Evolutionary conservation across 2,888 invertebrate species (phyloP), one percentile per base, ranked within the genome.

Genomic region (Polydrusus tereticollis): DNA sequence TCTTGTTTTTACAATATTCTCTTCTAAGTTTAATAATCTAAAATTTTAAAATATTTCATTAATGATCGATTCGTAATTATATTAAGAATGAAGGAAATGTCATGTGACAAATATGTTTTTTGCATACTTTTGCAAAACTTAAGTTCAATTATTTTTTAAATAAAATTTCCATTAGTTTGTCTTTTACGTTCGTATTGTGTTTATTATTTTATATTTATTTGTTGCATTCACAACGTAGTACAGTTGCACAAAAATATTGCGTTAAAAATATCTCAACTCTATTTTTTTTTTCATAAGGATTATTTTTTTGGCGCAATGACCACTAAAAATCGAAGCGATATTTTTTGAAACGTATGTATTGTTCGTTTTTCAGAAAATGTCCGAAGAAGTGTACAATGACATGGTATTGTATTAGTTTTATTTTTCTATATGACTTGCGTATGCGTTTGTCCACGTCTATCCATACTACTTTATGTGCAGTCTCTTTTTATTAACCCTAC

Each of bases 351-450:
- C 75, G 64, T 74, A 33, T 47, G 45, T 73, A 80, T 79, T 79
- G 77, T 82, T 82, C 79, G 87, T 88, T 90, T 92, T 91, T 90
- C 92, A 92, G 92, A 92, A 90, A 91, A 91, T 92, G 91, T 92
- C 92, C 88, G 92, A 92, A 90, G 92, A 92, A 88, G 90, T 90
- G 89, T 92, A 91, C 92, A 92, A 92, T 91, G 91, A 91, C 88
- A 92, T 92, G 92, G 92, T 92, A 92, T 88, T 86, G 88, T 89
- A 89, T 88, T 83, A 82, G 79, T 82, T 83, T 57, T 26, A 26
- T 55, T 58, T 70, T 65, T 59, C 57, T 72, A 59, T 55, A 72
- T 64, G 74, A 74, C 58, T 72, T 74, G 74, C 64, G 68, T 71
- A 55, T 74, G 69, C 74, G 72, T 74, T 74, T 74, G 69, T 66